A percentile compares a stretch with the other conserved stretches of the same genome.
Conservation (phyloP, 2,888 invertebrate species). For the Drosophila acutilabella region DNA sequence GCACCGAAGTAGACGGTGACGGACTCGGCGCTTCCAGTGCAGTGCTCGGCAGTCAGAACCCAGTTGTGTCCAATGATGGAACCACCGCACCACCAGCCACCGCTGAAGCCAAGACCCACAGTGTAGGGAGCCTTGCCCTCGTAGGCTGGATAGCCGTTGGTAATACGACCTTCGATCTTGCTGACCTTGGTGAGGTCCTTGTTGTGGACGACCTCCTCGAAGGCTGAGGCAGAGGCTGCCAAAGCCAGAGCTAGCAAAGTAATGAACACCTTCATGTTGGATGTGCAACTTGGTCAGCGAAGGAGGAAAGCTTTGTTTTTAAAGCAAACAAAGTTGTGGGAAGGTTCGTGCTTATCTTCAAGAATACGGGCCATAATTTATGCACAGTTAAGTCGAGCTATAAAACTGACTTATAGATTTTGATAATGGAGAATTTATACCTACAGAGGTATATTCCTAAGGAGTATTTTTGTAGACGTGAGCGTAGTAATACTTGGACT, state of each 20-base stretch:
- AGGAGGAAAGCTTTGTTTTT: background rate
- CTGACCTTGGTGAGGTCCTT: slow-evolving; percentile 46
- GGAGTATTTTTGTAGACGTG: background rate
- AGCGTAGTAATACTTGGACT: too few species aligned
- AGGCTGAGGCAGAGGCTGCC: slow-evolving; percentile 46
- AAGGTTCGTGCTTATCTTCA: background rate
- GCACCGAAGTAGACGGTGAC: slow-evolving; percentile 65
- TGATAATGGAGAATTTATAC: background rate
- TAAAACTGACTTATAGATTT: background rate
- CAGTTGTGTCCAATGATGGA: slow-evolving; percentile 60
- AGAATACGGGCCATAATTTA: background rate
- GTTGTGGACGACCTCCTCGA: slow-evolving; percentile 35
- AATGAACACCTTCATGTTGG: slow-evolving; percentile 59
- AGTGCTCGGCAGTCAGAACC: slow-evolving; percentile 73
- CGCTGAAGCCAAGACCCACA: slow-evolving; percentile 71
- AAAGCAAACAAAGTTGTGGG: background rate
- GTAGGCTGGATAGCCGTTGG: slow-evolving; percentile 63
- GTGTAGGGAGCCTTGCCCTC: slow-evolving; percentile 75
- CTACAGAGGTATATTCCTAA: background rate
- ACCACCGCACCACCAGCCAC: slow-evolving; percentile 74
- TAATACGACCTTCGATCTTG: slow-evolving; percentile 61
- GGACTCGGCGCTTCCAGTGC: slow-evolving; percentile 54
- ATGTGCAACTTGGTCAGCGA: slow-evolving; percentile 27
- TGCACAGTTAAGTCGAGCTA: background rate
- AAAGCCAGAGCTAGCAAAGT: slow-evolving; percentile 44